A percentile compares a stretch with the other conserved stretches of the same genome.
phyloP scores from a whole-genome alignment of 2,113 vertebrate genomes.

The Pangasianodon gigas region DNA sequence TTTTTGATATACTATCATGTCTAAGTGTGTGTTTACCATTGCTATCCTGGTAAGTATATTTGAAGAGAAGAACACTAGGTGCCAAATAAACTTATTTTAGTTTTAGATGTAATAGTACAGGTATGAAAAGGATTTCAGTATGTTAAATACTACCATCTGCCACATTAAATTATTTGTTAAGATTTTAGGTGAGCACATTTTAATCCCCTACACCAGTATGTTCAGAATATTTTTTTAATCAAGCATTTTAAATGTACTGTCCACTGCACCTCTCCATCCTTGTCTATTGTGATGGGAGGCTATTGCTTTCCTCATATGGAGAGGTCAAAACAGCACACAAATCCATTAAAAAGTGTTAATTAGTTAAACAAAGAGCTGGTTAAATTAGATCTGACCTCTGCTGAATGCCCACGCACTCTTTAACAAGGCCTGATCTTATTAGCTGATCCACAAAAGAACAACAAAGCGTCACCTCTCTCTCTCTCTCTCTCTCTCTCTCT shows the following conservation, averaged over 20 bases:
- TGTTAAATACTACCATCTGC: no score
- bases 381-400: slow-evolving; percentile 41
- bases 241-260: neutral
- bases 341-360: slow-evolving; percentile 30
- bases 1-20: no score
- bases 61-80: neutral
- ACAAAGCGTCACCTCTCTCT: neutral
- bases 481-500: slow-evolving; percentile 15
- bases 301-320: slow-evolving; percentile 13
- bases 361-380: slow-evolving; percentile 34
- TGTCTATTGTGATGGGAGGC: neutral
- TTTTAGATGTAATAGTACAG: neutral
- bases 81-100: neutral
- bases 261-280: neutral
- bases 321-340: slow-evolving; percentile 14
- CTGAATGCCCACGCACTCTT: slow-evolving; percentile 26
- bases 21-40: no score
- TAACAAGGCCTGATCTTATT: slow-evolving; percentile 24
- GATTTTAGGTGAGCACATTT: neutral
- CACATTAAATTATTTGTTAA: neutral
- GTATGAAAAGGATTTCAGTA: neutral
- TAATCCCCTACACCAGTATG: neutral
- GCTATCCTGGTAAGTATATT: neutral
- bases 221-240: neutral
- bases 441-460: neutral